Evolutionary conservation across 2,113 vertebrate genomes (phyloP).

Genomic region (Chaenogobius annularis): DNA sequence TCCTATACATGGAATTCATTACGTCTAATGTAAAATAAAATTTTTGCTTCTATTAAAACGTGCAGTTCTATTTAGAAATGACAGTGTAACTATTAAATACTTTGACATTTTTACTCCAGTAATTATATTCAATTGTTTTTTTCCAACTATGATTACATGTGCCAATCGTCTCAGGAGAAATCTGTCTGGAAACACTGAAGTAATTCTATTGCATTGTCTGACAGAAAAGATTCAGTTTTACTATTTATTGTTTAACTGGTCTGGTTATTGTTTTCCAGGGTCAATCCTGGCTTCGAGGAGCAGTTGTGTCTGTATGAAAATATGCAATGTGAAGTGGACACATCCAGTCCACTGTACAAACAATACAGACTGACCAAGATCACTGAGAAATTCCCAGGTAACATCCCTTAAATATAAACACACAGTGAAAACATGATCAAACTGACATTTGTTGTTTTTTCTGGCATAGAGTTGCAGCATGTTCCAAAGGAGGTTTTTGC

Average conservation of each 20-base stretch:
- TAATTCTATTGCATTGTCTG: no score
- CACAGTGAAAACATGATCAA: background rate
- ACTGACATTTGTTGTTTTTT: background rate
- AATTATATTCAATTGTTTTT: no score
- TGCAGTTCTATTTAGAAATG: no score
- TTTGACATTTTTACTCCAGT: no score
- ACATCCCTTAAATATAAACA: background rate
- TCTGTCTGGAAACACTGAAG: no score
- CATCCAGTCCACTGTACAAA: slow-evolving; percentile 82
- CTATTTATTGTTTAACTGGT: slow-evolving; percentile 1
- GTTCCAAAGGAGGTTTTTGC: slow-evolving; percentile 90
- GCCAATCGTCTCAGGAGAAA: no score
- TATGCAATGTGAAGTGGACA: slow-evolving; percentile 85
- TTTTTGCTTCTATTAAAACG: background rate
- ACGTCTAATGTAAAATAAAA: no score
- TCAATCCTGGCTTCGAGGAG: slow-evolving; percentile 86
- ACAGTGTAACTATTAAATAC: no score
- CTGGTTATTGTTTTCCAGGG: slow-evolving; percentile 71
- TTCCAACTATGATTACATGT: no score
- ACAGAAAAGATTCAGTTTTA: background rate
- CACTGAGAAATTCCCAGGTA: slow-evolving; percentile 84
- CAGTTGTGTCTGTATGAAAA: slow-evolving; percentile 87
- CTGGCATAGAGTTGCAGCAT: slow-evolving; percentile 79
- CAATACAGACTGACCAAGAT: slow-evolving; percentile 87
- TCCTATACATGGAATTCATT: background rate